Base-by-base conservation (phyloP, 2,888 invertebrate species). In the Drosophila gaucha region DNA sequence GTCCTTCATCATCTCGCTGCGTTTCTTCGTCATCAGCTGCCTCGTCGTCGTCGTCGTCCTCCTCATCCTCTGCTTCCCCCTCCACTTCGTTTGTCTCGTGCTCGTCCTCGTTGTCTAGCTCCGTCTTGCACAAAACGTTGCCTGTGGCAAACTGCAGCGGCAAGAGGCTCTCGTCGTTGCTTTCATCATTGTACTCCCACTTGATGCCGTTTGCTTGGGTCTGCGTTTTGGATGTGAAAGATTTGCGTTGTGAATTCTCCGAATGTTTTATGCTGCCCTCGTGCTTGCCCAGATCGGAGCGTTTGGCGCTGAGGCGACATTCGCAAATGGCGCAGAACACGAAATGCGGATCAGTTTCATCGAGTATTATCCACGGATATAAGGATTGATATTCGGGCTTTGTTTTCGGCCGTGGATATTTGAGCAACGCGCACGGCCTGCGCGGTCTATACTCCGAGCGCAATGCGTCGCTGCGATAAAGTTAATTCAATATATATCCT, bases 181-280 rank as follows among this genome's bases (percentile, higher is more conserved):
- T 41, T 24, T 82, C 83, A 9, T 85, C 89, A n/a, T 68, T 78
- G 9, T 75, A 82, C 20, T 89, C 89, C 84, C 84, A 84, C 38
- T 89, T 87, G 10, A 89, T 65, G 0, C 22, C 51, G 1, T n/a
- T 16, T 6, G n/a, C 10, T 3, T 49, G 49, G 0, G 49, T 6
- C 12, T 72, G 49, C 9, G 20, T 28, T 22, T 73, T 87, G 33
- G 54, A 47, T 41, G 44, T 9, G 16, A 74, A 33, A 1, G 78
- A 50, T 12, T 89, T 87, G 6, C 89, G 76, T 24, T 87, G 74
- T 0, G 89, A 72, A 35, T 87, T 87, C 22, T 87, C 89, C 10
- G 89, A 71, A 24, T 87, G 87, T 16, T 87, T 87, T 2, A 89
- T 89, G 68, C 87, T 87, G 57, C 89, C 88, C 60, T 87, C 87